These are phyloP conservation scores for Pogonocherus hispidulus DNA, from an alignment of 2,888 invertebrate genomes.

Conservation along the genomic window DNA sequence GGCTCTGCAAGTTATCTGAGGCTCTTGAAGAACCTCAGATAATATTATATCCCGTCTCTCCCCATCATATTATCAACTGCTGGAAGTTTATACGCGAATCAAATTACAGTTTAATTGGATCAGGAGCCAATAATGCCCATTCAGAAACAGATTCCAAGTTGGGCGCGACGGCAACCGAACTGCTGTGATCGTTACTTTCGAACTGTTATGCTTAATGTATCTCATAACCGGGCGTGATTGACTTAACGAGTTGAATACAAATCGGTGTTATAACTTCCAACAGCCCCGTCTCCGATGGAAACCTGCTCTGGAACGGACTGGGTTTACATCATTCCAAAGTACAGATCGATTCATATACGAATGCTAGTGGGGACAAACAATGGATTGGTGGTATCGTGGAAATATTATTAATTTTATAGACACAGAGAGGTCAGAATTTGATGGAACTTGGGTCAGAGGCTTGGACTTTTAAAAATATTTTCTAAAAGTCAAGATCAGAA, in stretches of 20 bases:
- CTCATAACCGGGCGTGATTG: conserved; percentile 4
- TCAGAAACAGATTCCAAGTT: conserved; percentile 51
- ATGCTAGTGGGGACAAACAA: too few species aligned
- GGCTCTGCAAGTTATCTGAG: conserved; percentile 20
- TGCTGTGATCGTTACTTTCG: conserved; percentile 36
- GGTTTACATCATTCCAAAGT: neutral
- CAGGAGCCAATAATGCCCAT: conserved; percentile 55
- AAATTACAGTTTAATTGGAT: conserved; percentile 57
- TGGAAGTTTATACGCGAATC: conserved; percentile 54
- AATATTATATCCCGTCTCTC: too few species aligned
- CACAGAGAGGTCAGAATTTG: too few species aligned
- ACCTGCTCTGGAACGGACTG: conserved; percentile 1
- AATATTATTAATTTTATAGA: too few species aligned
- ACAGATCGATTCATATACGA: neutral
- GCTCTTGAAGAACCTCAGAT: too few species aligned
- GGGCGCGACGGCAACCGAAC: conserved; percentile 28
- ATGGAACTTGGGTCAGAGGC: too few species aligned
- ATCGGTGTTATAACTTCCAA: neutral
- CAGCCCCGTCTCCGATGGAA: neutral
- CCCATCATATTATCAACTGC: conserved; percentile 52
- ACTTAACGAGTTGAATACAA: conserved; percentile 6
- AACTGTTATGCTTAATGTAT: conserved; percentile 22
- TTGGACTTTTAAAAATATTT: too few species aligned
- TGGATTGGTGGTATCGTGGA: too few species aligned
- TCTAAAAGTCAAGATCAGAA: too few species aligned